Base-by-base conservation (phyloP, 2,797 vertebrate genomes). In the Argya squamiceps region DNA sequence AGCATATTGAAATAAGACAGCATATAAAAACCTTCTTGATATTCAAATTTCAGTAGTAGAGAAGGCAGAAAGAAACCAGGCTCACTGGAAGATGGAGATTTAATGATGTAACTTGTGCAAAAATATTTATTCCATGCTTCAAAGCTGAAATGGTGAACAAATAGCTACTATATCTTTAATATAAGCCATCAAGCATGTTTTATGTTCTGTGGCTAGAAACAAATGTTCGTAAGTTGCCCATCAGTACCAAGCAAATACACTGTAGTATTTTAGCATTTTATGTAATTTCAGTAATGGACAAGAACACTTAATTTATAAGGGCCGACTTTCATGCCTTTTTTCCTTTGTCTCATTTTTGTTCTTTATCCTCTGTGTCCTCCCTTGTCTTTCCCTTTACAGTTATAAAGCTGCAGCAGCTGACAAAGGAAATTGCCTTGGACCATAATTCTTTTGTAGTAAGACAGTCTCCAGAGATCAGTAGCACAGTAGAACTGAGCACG, bases 401-500 rank as follows among this genome's bases (percentile, higher is more conserved):
- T 96, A 92, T 81, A 96, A 92, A 95, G 58, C 68, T 73, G 24
- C 65, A 62, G 82, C 43, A 81, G 50, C 76, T 96, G 89, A 93
- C 89, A 94, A 91, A 94, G 58, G 65, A 89, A 96, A 97, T 92
- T 93, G 84, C 79, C 59, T 93, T 80, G 44, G 19, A 88, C 73
- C 32, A 30, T 93, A 95, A 92, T 85, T 96, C 84, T 92, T 94
- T 77, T 69, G 58, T 91, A 89, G 68, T 62, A 80, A 91, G 65
- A 83, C 36, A 75, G 30, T 91, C 93, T 92, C 79, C 21, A 78
- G 92, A 81, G 92, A 91, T 19, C 1, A 1, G 75, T 92, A 83
- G 77, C 80, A 82, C 32, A 60, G 71, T 24, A 91, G 64, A 94
- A 91, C 73, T 89, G 73, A 78, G 50, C 39, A 76, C 12, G 76